Conservation (phyloP, 2,888 invertebrate species). For the Idaea dimidiata region DNA sequence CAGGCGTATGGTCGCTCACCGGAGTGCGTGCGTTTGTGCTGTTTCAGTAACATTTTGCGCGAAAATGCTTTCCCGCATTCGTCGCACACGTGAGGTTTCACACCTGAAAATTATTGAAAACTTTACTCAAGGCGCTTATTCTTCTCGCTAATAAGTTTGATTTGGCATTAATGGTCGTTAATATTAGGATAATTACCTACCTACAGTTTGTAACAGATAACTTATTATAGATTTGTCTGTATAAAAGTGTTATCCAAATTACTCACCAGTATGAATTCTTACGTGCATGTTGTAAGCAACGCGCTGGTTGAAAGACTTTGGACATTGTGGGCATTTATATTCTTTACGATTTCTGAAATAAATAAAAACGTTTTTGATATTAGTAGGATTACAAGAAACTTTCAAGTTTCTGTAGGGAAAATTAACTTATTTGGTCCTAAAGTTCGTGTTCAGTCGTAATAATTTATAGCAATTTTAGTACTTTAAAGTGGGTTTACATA, state of each 20-base stretch:
- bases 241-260: not conserved
- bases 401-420: no score
- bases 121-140: no score
- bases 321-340: conserved; percentile 89
- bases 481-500: no score
- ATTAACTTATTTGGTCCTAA: no score
- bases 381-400: no score
- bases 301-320: conserved; percentile 91
- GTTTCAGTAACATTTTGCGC: conserved; percentile 91
- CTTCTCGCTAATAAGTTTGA: no score
- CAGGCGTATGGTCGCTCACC: conserved; percentile 91
- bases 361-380: not conserved
- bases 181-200: no score
- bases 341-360: conserved; percentile 84
- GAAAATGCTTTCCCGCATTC: conserved; percentile 92
- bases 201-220: no score
- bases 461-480: no score
- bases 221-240: not conserved
- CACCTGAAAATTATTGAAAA: conserved; percentile 60
- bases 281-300: conserved; percentile 95
- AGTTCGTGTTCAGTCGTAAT: no score
- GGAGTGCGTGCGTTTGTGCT: conserved; percentile 90
- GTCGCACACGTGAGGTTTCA: conserved; percentile 88
- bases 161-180: no score
- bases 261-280: conserved; percentile 87